Conservation (phyloP, 2,113 vertebrate genomes). For the Dipodomys merriami region DNA sequence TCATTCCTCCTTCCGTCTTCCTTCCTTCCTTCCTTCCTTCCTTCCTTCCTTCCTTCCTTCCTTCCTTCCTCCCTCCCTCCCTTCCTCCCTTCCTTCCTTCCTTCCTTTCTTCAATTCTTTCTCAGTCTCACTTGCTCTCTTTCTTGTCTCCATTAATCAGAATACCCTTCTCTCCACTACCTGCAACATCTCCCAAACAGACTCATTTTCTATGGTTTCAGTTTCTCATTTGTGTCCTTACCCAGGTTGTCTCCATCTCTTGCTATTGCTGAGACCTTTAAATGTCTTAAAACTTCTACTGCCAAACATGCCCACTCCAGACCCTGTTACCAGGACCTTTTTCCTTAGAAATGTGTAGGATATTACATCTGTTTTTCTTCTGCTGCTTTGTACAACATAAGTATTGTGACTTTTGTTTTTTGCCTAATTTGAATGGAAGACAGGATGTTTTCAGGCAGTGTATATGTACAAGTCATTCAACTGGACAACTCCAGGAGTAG, state of each 20-base stretch:
- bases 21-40: too few species aligned
- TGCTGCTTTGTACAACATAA: constrained; percentile 24
- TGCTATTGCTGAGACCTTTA: constrained; percentile 38
- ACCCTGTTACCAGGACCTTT: background rate
- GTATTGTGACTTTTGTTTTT: background rate
- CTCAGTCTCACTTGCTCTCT: too few species aligned
- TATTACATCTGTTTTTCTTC: constrained; percentile 30
- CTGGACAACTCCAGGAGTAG: background rate
- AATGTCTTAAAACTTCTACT: constrained; percentile 31
- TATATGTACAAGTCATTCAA: constrained; percentile 12
- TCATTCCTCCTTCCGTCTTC: too few species aligned
- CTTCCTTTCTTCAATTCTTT: too few species aligned
- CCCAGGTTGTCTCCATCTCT: background rate
- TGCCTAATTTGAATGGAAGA: constrained; percentile 5
- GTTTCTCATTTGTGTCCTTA: background rate
- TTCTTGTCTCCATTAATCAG: background rate
- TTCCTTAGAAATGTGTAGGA: background rate
- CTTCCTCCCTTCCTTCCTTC: too few species aligned
- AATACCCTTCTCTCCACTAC: background rate
- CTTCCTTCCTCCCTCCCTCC: too few species aligned
- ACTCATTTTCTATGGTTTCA: background rate
- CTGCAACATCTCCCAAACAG: background rate
- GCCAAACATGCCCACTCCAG: constrained; percentile 10
- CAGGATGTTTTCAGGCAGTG: background rate
- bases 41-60: too few species aligned